These are phyloP conservation scores for Vollenhovia emeryi DNA, from an alignment of 1,140 invertebrate species.

Conservation along the genomic window DNA sequence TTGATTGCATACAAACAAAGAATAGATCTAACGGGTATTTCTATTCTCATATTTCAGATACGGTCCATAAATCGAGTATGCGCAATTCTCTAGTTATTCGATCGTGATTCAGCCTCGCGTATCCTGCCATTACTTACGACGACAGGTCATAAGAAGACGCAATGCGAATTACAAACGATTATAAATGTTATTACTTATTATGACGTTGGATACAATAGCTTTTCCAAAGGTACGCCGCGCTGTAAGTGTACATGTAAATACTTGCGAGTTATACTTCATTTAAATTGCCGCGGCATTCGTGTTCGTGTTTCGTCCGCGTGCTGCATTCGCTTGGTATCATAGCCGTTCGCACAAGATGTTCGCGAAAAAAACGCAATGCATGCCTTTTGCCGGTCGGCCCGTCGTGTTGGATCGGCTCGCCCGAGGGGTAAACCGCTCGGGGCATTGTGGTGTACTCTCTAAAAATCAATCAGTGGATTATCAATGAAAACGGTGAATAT, in stretches of 20 bases:
- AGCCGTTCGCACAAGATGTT: neutral
- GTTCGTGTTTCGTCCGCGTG: neutral
- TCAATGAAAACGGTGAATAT: no score
- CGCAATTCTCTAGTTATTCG: constrained; percentile 16
- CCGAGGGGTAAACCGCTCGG: no score
- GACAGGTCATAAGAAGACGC: neutral
- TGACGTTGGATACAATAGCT: neutral
- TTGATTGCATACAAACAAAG: constrained; percentile 39
- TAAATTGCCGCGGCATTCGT: neutral
- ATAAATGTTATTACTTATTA: constrained; percentile 13
- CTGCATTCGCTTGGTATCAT: neutral
- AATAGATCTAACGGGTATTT: constrained; percentile 36
- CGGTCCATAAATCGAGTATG: constrained; percentile 35
- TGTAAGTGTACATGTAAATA: neutral
- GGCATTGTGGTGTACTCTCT: no score
- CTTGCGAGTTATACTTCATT: neutral
- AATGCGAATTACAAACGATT: neutral
- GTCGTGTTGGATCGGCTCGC: neutral
- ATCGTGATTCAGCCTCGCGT: constrained; percentile 15
- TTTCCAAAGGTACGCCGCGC: neutral
- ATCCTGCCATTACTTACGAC: neutral
- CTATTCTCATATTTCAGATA: constrained; percentile 48
- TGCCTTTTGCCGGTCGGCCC: neutral
- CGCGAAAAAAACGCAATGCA: neutral
- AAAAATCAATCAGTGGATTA: no score